Conservation (phyloP, 2,797 vertebrate species). For the Malurus splendens region DNA sequence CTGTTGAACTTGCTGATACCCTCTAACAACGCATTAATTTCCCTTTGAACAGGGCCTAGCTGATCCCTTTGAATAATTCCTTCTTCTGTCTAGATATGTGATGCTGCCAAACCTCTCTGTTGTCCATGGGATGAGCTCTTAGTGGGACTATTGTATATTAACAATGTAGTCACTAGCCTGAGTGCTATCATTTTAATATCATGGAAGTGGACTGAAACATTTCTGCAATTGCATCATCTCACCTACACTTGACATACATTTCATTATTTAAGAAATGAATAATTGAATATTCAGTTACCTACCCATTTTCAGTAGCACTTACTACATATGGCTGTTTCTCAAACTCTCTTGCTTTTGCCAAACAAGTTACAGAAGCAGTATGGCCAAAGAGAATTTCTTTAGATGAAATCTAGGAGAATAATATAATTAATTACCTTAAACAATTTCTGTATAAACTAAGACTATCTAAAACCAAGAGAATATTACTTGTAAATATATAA, state of each 20-base stretch:
- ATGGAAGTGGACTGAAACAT: background rate
- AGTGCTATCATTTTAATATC: background rate
- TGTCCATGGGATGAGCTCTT: background rate
- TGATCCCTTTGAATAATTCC: background rate
- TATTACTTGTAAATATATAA: background rate
- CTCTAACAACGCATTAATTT: background rate
- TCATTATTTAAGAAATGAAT: background rate
- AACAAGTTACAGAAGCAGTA: conserved; percentile 71
- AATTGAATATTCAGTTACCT: conserved; percentile 41
- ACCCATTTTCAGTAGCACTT: conserved; percentile 79
- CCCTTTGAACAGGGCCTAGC: background rate
- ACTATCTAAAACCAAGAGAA: background rate
- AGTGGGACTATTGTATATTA: background rate
- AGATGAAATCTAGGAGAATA: conserved; percentile 69
- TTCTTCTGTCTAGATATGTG: background rate
- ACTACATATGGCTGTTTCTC: conserved; percentile 76
- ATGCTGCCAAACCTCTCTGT: background rate
- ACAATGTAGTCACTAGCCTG: background rate
- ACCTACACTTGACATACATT: background rate
- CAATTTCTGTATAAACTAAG: background rate
- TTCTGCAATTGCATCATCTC: background rate
- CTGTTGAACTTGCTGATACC: background rate
- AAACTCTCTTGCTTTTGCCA: conserved; percentile 78
- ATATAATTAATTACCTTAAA: background rate
- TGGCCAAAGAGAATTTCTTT: conserved; percentile 77